phyloP scores from a whole-genome alignment of 2,888 invertebrate genomes.

The Oligia latruncula region DNA sequence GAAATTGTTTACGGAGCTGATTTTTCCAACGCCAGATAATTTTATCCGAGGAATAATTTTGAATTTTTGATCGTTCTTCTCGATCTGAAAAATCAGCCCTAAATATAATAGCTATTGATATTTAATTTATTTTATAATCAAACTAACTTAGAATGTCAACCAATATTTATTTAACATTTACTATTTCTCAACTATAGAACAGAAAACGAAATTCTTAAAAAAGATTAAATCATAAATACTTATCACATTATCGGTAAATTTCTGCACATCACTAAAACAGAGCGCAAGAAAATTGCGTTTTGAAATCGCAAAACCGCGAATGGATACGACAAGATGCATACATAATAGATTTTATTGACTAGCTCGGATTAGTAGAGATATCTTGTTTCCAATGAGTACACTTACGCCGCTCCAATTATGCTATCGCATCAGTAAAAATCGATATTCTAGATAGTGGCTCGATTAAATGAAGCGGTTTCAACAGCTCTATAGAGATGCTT shows the following conservation, averaged over 20 bases:
- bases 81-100: no score
- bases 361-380: conserved; percentile 70
- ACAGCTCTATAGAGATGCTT: conserved; percentile 63
- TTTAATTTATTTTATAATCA: not conserved
- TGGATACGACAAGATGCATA: conserved; percentile 66
- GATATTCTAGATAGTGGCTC: conserved; percentile 69
- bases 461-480: conserved; percentile 69
- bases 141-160: not conserved
- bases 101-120: no score
- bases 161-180: not conserved
- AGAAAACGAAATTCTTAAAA: not conserved
- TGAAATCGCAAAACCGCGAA: conserved; percentile 63
- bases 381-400: conserved; percentile 72
- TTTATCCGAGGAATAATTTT: no score
- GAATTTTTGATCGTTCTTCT: no score
- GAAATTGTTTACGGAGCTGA: not conserved
- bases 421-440: conserved; percentile 73
- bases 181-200: not conserved
- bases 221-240: not conserved
- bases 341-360: conserved; percentile 72
- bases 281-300: conserved; percentile 61
- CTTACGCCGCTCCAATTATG: conserved; percentile 76
- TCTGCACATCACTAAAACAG: conserved; percentile 46
- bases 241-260: conserved; percentile 13
- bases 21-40: no score